Percentiles rank a stretch among this genome's conserved stretches.
These are phyloP conservation scores for Drosophila malerkotliana DNA, from an alignment of 1,140 invertebrate genomes.

Conservation along the genomic window DNA sequence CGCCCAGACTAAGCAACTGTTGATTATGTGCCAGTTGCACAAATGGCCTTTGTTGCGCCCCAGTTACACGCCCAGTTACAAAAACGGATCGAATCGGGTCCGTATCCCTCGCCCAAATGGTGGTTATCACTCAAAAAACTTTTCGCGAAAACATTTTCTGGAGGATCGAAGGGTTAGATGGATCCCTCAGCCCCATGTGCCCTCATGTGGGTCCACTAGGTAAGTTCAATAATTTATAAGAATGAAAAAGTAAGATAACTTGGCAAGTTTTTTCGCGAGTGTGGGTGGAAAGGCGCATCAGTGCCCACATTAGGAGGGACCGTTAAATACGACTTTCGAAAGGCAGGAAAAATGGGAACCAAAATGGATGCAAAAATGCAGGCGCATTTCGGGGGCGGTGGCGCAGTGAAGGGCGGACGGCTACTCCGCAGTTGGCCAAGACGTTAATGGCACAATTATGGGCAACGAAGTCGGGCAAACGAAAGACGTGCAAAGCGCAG, in stretches of 20 bases:
- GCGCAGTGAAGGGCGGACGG: background rate
- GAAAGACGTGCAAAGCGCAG: conserved; percentile 75
- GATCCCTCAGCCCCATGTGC: too few species aligned
- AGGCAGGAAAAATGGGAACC: conserved; percentile 40
- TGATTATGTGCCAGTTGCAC: conserved; percentile 77
- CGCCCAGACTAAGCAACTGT: conserved; percentile 73
- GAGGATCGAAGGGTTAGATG: too few species aligned
- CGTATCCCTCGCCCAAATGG: conserved; percentile 15
- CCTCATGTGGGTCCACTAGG: too few species aligned
- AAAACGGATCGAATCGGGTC: conserved; percentile 32
- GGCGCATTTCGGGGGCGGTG: conserved; percentile 60
- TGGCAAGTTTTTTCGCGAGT: conserved; percentile 9
- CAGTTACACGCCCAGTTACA: conserved; percentile 68
- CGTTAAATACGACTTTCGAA: conserved; percentile 79
- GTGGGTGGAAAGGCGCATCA: conserved; percentile 64
- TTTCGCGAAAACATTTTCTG: background rate
- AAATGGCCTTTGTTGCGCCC: conserved; percentile 71
- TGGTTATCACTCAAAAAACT: conserved; percentile 14
- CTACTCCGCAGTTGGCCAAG: conserved; percentile 35
- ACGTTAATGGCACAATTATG: conserved; percentile 79
- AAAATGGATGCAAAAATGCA: conserved; percentile 81
- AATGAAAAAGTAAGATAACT: background rate
- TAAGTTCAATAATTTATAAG: too few species aligned
- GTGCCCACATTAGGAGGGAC: conserved; percentile 72
- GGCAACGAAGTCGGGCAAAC: conserved; percentile 73